Percentiles rank a stretch among this genome's conserved stretches.
These are phyloP conservation scores for Patiria pectinifera DNA, from an alignment of 53 echinoderm and acorn worm genomes.

Conservation along the genomic window DNA sequence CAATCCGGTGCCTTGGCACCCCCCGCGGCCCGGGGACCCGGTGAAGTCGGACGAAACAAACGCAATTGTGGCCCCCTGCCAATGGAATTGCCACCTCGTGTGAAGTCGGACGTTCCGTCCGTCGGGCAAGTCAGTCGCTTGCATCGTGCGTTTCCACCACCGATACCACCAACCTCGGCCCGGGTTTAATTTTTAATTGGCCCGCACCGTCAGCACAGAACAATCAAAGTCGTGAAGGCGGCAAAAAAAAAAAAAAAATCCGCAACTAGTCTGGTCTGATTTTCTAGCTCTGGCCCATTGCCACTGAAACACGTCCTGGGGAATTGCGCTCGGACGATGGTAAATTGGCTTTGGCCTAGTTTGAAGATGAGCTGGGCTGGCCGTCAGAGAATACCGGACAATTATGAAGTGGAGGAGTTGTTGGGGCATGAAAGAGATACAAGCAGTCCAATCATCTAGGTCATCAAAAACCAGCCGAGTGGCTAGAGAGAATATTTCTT, in stretches of 20 bases:
- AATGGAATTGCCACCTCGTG: slow-evolving; percentile 20
- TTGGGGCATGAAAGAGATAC: slow-evolving; percentile 42
- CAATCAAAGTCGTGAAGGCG: slow-evolving; percentile 8
- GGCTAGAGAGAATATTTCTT: neutral
- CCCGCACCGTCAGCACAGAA: neutral
- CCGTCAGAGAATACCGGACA: neutral
- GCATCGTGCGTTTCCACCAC: neutral
- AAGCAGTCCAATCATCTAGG: slow-evolving; percentile 31
- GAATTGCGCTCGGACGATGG: slow-evolving; percentile 44
- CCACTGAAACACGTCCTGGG: slow-evolving; percentile 25
- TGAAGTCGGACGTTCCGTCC: no score
- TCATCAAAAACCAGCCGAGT: neutral
- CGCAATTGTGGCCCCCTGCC: slow-evolving; percentile 48
- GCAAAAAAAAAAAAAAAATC: neutral
- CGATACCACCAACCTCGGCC: neutral
- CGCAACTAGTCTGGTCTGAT: neutral
- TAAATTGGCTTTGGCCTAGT: slow-evolving; percentile 57
- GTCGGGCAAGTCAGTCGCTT: neutral
- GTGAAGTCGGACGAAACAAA: slow-evolving; percentile 61
- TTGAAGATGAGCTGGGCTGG: slow-evolving; percentile 15
- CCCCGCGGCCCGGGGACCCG: neutral
- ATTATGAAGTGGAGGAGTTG: slow-evolving; percentile 14
- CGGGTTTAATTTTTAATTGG: slow-evolving; percentile 64
- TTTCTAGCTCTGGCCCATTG: neutral
- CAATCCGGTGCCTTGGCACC: neutral